Conservation (phyloP, 2,888 invertebrate genomes). For the Poecilus cupreus region DNA sequence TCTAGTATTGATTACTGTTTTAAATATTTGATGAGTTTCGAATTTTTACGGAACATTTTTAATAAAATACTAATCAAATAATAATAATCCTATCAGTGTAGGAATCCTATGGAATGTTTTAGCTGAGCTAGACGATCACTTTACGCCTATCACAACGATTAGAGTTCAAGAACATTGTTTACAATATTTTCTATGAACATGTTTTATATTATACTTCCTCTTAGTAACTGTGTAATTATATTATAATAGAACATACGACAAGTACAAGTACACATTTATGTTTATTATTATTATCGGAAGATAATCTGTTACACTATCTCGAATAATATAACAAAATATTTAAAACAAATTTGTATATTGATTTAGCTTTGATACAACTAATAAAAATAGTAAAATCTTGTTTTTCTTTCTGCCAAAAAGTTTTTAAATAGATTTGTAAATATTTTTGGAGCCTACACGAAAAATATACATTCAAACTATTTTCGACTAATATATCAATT, state of each 20-base stretch:
- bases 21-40: no score
- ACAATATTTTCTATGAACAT: neutral
- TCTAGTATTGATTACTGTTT: no score
- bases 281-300: neutral
- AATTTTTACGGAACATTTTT: no score
- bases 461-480: neutral
- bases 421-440: neutral
- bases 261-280: neutral
- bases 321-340: no score
- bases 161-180: constrained; percentile 13
- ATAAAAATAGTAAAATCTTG: neutral
- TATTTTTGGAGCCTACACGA: neutral
- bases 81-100: no score
- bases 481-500: neutral
- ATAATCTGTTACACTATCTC: constrained; percentile 1
- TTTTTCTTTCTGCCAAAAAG: neutral
- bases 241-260: neutral
- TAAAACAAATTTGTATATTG: no score
- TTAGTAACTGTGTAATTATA: neutral
- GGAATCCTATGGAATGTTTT: no score
- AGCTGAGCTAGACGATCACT: neutral
- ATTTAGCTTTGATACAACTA: neutral
- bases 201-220: neutral
- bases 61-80: no score
- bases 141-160: neutral